phyloP scores from a whole-genome alignment of 2,113 vertebrate genomes.

The Otis tarda region DNA sequence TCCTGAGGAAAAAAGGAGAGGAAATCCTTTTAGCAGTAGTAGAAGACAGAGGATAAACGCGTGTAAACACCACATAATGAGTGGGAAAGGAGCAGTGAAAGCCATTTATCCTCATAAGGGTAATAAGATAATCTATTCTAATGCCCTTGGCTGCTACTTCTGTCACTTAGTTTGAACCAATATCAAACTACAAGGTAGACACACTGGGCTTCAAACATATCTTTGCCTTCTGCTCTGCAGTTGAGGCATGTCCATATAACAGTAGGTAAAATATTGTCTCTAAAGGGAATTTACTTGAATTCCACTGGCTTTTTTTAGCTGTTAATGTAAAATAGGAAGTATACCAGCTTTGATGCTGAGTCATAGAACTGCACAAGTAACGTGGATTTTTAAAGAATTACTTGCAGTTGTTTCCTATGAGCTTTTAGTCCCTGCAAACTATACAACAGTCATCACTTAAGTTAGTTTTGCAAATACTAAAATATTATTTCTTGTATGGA shows the following conservation, averaged over 20 bases:
- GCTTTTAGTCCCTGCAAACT: neutral
- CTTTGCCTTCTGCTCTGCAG: neutral
- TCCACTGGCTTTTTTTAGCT: neutral
- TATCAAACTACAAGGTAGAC: neutral
- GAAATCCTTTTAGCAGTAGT: neutral
- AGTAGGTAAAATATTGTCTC: neutral
- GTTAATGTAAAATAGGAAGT: neutral
- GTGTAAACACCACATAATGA: neutral
- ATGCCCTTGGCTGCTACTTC: neutral
- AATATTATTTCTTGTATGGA: neutral
- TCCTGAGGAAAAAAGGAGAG: neutral
- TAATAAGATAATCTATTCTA: neutral
- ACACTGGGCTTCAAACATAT: neutral
- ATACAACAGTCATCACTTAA: neutral
- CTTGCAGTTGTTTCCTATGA: neutral
- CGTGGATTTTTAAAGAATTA: neutral
- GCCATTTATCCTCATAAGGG: neutral
- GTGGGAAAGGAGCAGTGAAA: neutral
- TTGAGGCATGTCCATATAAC: rapidly evolving
- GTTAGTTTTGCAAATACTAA: neutral
- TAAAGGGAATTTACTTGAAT: neutral
- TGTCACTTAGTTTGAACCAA: neutral
- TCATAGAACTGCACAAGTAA: neutral
- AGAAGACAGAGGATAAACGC: neutral
- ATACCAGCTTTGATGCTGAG: neutral